phyloP scores from a whole-genome alignment of 1,140 invertebrate genomes.

The Vanessa tameamea region DNA sequence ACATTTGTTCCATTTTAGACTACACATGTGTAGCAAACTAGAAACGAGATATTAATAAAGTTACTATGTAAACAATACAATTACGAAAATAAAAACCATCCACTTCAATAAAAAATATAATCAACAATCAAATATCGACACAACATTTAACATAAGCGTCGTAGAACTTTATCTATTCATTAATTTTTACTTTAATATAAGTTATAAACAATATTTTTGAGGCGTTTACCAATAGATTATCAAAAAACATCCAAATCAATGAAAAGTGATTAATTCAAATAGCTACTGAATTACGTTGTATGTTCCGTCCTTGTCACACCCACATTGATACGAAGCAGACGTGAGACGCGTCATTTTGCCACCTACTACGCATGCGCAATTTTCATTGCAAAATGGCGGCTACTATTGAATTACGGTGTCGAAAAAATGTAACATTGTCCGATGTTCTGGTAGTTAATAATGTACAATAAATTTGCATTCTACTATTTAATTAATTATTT shows the following conservation, averaged over 20 bases:
- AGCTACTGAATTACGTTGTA: constrained; percentile 25
- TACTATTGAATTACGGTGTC: constrained; percentile 23
- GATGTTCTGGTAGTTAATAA: not conserved
- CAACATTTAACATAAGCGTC: not conserved
- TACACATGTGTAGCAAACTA: constrained; percentile 54
- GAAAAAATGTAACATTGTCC: constrained; percentile 10
- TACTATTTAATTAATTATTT: not conserved
- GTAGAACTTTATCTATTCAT: not conserved
- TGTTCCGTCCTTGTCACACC: constrained; percentile 52
- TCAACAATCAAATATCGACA: not conserved
- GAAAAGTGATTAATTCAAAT: constrained; percentile 15
- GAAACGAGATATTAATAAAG: constrained; percentile 43
- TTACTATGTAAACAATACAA: constrained; percentile 43
- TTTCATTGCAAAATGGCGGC: constrained; percentile 32
- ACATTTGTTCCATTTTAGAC: constrained; percentile 69
- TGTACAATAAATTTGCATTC: not conserved
- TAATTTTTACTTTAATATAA: not conserved
- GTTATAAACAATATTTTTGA: not conserved
- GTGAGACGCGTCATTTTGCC: constrained; percentile 30
- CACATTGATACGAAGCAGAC: constrained; percentile 28
- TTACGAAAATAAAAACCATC: not conserved
- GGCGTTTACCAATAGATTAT: not conserved
- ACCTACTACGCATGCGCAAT: constrained; percentile 29
- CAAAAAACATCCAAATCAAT: constrained; percentile 12
- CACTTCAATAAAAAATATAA: not conserved